Conservation (phyloP, 2,797 vertebrate genomes). For the Rhinella marina region DNA sequence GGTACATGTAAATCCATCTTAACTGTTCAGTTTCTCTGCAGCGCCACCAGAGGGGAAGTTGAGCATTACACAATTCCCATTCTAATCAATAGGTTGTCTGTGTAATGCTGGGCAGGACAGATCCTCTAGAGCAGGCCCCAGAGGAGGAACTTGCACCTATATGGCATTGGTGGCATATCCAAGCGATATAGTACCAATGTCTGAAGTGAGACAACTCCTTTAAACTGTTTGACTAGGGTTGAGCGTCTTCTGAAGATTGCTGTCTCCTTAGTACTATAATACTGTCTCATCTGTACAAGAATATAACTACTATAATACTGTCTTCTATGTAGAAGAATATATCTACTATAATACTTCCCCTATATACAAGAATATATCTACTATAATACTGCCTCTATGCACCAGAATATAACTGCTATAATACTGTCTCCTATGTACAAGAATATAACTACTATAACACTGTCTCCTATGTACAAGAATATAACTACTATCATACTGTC, state of each 20-base stretch:
- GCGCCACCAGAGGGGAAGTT: not conserved
- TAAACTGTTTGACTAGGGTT: no score
- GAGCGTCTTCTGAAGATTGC: no score
- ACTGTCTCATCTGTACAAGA: not conserved
- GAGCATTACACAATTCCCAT: not conserved
- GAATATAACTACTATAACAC: not conserved
- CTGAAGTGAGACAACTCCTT: no score
- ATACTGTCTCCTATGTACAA: no score
- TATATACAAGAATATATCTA: not conserved
- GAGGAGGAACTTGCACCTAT: no score
- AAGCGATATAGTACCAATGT: no score
- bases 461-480: not conserved
- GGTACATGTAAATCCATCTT: no score
- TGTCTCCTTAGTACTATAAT: not conserved
- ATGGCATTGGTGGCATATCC: no score
- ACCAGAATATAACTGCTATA: no score
- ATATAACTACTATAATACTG: conserved; percentile 9
- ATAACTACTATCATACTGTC: no score
- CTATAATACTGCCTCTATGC: not conserved
- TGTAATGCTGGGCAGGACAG: not conserved
- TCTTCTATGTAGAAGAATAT: no score
- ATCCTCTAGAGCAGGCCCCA: not conserved
- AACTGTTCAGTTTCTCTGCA: not conserved
- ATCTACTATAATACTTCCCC: no score
- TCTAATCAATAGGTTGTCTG: not conserved